Conservation (phyloP, 2,888 invertebrate species). For the Strigamia maritima region DNA sequence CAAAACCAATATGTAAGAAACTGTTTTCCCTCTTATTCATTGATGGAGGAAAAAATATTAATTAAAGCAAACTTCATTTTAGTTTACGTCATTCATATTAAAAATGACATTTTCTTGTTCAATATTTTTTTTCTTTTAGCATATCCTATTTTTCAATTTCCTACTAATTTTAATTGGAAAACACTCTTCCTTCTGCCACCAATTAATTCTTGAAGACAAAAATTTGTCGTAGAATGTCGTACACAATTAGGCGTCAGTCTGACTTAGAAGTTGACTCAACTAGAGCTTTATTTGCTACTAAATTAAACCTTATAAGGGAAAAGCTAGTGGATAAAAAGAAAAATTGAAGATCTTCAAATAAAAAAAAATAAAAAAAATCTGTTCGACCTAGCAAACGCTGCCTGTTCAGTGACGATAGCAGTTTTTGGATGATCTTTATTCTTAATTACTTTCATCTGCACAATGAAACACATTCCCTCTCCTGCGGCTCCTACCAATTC, state of each 20-base stretch:
- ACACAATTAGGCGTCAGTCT: conserved; percentile 4
- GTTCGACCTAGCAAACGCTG: not conserved
- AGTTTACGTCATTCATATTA: not conserved
- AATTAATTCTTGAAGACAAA: not conserved
- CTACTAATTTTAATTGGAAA: conserved; percentile 5
- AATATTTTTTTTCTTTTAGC: not conserved
- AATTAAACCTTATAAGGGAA: not conserved
- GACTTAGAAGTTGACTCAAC: conserved; percentile 1
- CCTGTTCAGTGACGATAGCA: not conserved
- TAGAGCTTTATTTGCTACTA: not conserved
- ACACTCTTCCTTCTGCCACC: conserved; percentile 9
- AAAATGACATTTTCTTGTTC: not conserved
- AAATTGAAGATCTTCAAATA: not conserved
- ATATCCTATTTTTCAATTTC: not conserved
- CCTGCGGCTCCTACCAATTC: too few relatives aligned
- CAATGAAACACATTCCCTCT: not conserved
- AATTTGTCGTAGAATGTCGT: not conserved
- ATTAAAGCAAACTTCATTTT: conserved; percentile 2
- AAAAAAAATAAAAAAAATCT: not conserved
- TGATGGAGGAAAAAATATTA: not conserved
- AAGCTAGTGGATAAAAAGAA: not conserved
- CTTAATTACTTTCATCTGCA: not conserved
- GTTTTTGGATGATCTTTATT: not conserved
- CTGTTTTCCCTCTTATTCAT: not conserved
- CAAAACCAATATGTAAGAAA: too few relatives aligned